phyloP scores from a whole-genome alignment of 2,888 invertebrate species.

The Rhingia rostrata region DNA sequence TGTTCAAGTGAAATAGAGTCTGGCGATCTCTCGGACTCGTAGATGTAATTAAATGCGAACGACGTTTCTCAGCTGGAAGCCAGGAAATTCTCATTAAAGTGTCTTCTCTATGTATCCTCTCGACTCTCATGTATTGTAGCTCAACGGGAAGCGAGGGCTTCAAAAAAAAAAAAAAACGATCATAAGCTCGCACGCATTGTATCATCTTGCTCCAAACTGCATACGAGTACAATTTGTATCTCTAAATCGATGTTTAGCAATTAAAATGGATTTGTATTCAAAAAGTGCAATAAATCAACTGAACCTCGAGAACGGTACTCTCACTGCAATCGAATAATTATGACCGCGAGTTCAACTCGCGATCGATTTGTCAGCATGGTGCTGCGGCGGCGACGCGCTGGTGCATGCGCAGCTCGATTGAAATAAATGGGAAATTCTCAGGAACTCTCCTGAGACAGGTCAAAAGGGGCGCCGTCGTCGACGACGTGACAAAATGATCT shows the following conservation, averaged over 20 bases:
- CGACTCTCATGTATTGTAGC: conserved; percentile 27
- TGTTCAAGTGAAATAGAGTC: conserved; percentile 52
- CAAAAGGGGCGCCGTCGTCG: conserved; percentile 55
- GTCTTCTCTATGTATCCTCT: conserved; percentile 64
- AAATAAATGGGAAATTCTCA: conserved; percentile 66
- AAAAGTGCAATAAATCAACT: conserved; percentile 73
- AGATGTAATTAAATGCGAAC: conserved; percentile 82
- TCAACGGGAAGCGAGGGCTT: conserved; percentile 45
- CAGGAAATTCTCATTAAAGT: conserved; percentile 83
- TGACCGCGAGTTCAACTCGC: conserved; percentile 49
- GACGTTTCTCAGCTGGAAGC: conserved; percentile 82
- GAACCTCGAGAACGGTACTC: conserved; percentile 9
- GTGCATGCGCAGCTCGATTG: not conserved
- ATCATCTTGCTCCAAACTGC: not conserved
- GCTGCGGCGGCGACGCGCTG: not conserved
- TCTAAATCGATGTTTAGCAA: conserved; percentile 66
- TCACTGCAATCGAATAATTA: conserved; percentile 42
- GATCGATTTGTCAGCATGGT: conserved; percentile 31
- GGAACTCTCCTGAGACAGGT: conserved; percentile 60
- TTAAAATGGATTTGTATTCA: conserved; percentile 71
- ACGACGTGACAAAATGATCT: conserved; percentile 73
- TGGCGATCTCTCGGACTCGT: conserved; percentile 46
- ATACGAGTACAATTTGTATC: conserved; percentile 1
- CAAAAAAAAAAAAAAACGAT: conserved; percentile 17
- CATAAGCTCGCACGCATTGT: conserved; percentile 43